Evolutionary conservation across 2,113 vertebrate species (phyloP).

Genomic region (Oryzias javanicus): DNA sequence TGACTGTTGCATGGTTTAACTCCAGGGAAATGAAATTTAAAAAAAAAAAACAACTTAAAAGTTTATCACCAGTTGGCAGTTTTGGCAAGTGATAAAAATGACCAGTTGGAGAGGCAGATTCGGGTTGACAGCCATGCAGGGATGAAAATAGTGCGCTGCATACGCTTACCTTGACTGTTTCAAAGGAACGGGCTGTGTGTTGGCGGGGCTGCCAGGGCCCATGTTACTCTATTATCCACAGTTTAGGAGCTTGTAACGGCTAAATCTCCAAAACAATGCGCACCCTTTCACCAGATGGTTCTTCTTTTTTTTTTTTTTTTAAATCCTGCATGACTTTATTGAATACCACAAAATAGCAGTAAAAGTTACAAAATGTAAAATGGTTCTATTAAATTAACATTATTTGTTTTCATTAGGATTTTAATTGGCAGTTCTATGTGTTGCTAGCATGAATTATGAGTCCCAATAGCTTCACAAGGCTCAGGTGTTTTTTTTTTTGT

Average conservation of each 20-base stretch:
- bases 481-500: too few relatives aligned
- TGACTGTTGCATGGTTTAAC: slow-evolving; percentile 60
- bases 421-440: background rate
- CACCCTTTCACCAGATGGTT: background rate
- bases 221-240: slow-evolving; percentile 55
- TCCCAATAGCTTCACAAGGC: background rate
- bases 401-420: background rate
- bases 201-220: slow-evolving; percentile 60
- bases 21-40: slow-evolving; percentile 66
- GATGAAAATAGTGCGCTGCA: slow-evolving; percentile 65
- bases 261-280: slow-evolving; percentile 64
- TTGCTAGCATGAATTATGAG: background rate
- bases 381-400: background rate
- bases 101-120: slow-evolving; percentile 66
- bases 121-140: slow-evolving; percentile 61
- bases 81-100: slow-evolving; percentile 78
- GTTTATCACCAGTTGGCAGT: slow-evolving; percentile 72
- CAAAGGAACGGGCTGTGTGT: slow-evolving; percentile 64
- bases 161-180: slow-evolving; percentile 70
- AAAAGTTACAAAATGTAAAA: background rate
- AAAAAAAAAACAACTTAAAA: slow-evolving; percentile 67
- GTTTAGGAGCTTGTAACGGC: slow-evolving; percentile 59
- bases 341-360: background rate
- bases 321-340: background rate
- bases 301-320: background rate